Conservation (phyloP, 2,888 invertebrate genomes). For the Macrosiphum euphorbiae region DNA sequence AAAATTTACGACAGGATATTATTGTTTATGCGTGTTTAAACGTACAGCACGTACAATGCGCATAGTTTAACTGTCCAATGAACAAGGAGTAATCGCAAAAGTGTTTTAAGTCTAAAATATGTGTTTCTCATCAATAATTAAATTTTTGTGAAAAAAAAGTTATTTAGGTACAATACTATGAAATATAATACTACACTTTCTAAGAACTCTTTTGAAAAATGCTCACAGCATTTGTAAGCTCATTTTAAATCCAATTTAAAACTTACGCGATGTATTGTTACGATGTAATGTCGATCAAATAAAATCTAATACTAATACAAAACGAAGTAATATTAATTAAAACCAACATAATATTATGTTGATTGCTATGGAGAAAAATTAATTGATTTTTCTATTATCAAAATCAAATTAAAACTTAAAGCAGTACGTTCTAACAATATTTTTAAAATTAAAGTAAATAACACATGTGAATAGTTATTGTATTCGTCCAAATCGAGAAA, state of each 20-base stretch:
- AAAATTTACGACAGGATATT: conserved; percentile 20
- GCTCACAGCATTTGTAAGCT: background rate
- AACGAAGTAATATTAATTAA: background rate
- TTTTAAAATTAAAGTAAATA: background rate
- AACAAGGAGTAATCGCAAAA: background rate
- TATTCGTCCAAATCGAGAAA: background rate
- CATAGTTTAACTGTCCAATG: background rate
- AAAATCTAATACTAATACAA: background rate
- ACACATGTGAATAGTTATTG: background rate
- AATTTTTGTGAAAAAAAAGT: background rate
- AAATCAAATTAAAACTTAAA: background rate
- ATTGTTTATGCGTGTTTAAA: background rate
- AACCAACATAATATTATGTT: background rate
- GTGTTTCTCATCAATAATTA: background rate
- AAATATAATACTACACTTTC: background rate
- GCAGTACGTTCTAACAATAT: background rate
- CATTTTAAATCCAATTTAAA: background rate
- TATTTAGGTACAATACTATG: background rate
- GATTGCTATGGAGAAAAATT: background rate
- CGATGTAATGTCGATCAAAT: background rate
- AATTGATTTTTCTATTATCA: background rate
- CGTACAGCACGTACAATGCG: too few relatives aligned
- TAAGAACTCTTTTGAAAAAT: background rate
- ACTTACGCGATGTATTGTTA: background rate
- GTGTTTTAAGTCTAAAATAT: background rate